Base-by-base conservation (phyloP, 2,888 invertebrate genomes). In the Hetaerina titia region DNA sequence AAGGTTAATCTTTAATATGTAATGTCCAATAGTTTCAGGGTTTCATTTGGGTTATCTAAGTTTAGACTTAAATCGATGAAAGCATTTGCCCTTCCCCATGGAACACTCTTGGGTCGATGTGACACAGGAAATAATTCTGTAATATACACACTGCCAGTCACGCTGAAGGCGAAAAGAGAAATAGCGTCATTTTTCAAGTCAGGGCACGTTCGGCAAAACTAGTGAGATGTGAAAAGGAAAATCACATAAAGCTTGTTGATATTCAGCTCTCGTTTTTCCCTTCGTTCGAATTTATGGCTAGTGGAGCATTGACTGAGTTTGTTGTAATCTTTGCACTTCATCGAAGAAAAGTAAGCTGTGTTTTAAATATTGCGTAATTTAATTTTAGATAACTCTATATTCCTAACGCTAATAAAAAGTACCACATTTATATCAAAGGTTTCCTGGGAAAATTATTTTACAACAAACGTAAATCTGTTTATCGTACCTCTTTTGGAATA, bases 221-320 rank as follows among this genome's bases (percentile, higher is more conserved):
- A 81, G 81, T 81, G 81, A 81, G 31, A 81, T 81, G 81, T 81
- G 31, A 81, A 81, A 81, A 81, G 81, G 81, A 81, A 81, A 81
- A 81, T 81, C 31, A 31, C 81, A 81, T 81, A 81, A 81, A 81
- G 25, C 31, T 25, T 31, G 81, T 81, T 81, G 81, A 81, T 31
- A 81, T 81, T 81, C 81, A 81, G 81, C 81, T 31, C 81, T 8
- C 81, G 81, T 81, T 31, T 81, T 22, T 13, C 11, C 81, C 7
- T 19, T 19, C 81, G 11, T 81, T 81, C 81, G 25, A 81, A 81
- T 81, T 25, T 81, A 81, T 81, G 31, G 25, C 81, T 81, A 13
- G 31, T n/a, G n/a, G 69, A 81, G 81, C 81, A 31, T 81, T 81
- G 69, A 69, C n/a, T 81, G 81, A 6, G 81, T 31, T 81, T 31